Percentiles rank a stretch among this genome's conserved stretches.
These are phyloP conservation scores for Julus scandinavius DNA, from an alignment of 2,888 invertebrate species.

Conservation along the genomic window DNA sequence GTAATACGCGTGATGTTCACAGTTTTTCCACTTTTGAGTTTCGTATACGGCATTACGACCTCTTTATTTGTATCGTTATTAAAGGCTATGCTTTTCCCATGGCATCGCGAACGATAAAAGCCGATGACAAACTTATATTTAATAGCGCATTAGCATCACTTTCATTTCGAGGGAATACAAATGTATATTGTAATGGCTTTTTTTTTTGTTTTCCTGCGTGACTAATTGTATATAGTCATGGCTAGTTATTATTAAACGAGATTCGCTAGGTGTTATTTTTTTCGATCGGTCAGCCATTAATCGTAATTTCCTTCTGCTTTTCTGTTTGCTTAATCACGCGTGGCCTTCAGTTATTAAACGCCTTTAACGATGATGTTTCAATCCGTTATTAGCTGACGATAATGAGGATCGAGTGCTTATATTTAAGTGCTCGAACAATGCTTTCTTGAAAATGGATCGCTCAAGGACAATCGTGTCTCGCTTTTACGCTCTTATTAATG, in stretches of 20 bases:
- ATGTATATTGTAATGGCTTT: background rate
- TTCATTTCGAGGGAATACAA: background rate
- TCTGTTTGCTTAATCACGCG: background rate
- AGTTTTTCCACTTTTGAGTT: background rate
- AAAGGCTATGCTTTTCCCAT: background rate
- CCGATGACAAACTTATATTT: background rate
- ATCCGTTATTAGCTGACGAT: background rate
- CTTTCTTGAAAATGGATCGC: constrained; percentile 3
- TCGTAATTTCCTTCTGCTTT: background rate
- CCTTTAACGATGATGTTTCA: constrained; percentile 3
- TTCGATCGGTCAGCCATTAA: constrained; percentile 9
- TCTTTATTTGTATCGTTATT: background rate
- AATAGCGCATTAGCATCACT: constrained; percentile 34
- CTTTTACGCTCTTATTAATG: background rate
- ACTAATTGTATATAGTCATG: background rate
- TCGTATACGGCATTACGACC: background rate
- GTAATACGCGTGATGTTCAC: too few relatives aligned
- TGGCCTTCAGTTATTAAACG: background rate
- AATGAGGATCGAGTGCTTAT: constrained; percentile 29
- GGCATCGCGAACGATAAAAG: background rate
- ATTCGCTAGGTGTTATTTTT: background rate
- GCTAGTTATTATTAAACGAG: background rate
- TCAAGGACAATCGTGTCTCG: constrained; percentile 7
- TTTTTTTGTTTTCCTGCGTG: background rate
- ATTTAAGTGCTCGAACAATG: constrained; percentile 35